Conservation (phyloP, 92 coral and sea anemone species). For the Virgularia gustaviana region DNA sequence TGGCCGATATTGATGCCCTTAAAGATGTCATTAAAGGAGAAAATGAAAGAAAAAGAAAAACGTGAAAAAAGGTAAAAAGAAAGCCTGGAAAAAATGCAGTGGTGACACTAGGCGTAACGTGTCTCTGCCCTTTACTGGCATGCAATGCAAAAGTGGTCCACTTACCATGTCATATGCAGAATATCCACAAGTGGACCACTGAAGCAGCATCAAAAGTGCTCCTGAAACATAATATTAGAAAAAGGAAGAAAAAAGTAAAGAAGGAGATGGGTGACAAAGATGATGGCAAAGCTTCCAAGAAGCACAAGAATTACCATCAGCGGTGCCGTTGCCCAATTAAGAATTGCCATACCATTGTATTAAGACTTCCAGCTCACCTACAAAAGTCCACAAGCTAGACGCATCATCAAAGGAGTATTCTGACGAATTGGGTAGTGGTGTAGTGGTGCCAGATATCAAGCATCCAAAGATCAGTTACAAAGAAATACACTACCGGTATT, state of each 20-base stretch:
- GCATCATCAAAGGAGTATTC: not conserved
- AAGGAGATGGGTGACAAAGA: not conserved
- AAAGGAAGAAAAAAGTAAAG: not conserved
- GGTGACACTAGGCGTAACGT: constrained; percentile 20
- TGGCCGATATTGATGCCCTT: constrained; percentile 1
- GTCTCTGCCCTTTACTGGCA: no score
- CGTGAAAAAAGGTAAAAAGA: constrained; percentile 2
- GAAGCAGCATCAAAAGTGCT: constrained; percentile 21
- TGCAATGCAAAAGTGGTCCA: constrained; percentile 46
- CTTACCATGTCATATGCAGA: no score
- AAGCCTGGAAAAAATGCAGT: not conserved
- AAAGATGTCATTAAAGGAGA: not conserved
- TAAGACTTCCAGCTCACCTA: not conserved
- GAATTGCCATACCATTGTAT: not conserved
- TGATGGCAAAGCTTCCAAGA: not conserved
- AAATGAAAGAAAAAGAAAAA: constrained; percentile 3
- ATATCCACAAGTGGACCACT: constrained; percentile 42
- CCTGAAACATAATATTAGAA: not conserved
- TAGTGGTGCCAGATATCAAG: not conserved
- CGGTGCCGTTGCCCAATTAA: no score
- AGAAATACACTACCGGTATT: no score
- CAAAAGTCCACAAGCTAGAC: constrained; percentile 1
- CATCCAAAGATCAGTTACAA: no score
- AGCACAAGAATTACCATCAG: no score
- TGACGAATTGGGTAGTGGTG: not conserved